These are phyloP conservation scores for Lineus longissimus DNA, from an alignment of 1,140 invertebrate genomes.

Conservation along the genomic window DNA sequence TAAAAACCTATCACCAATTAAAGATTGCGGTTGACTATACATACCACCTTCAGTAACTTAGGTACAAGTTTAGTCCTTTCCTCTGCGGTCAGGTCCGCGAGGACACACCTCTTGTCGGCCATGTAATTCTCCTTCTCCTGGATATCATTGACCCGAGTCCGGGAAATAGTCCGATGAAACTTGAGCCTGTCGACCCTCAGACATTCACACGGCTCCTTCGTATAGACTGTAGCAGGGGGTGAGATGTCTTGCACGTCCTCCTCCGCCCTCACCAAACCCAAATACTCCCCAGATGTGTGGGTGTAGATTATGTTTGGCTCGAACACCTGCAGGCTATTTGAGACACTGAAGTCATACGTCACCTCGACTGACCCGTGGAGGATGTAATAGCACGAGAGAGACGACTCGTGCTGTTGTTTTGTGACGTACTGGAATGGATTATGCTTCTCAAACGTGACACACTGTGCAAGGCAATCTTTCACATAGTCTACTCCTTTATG, in stretches of 20 bases:
- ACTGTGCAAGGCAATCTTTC: constrained; percentile 36
- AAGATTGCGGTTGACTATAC: too few relatives aligned
- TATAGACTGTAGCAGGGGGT: constrained; percentile 37
- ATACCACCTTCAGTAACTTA: constrained; percentile 20
- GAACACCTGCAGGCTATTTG: constrained; percentile 30
- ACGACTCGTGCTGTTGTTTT: constrained; percentile 29
- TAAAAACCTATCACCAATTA: too few relatives aligned
- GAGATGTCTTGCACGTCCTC: constrained; percentile 35
- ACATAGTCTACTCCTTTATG: constrained; percentile 40
- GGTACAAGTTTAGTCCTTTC: constrained; percentile 27
- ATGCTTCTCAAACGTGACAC: constrained; percentile 32
- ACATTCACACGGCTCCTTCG: constrained; percentile 31
- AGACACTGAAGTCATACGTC: constrained; percentile 34
- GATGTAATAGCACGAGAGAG: constrained; percentile 38
- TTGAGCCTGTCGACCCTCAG: constrained; percentile 33
- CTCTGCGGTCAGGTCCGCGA: constrained; percentile 18
- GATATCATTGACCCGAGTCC: constrained; percentile 11
- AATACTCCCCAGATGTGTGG: constrained; percentile 40
- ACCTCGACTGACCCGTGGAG: constrained; percentile 38
- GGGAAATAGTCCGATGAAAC: constrained; percentile 29
- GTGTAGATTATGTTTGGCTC: constrained; percentile 44
- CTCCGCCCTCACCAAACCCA: constrained; percentile 36
- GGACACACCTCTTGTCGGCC: constrained; percentile 13
- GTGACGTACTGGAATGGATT: constrained; percentile 32
- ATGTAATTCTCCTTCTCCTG: constrained; percentile 26